A percentile compares a stretch with the other conserved stretches of the same genome.
phyloP scores from a whole-genome alignment of 2,888 invertebrate genomes.

The Doris montereyensis region DNA sequence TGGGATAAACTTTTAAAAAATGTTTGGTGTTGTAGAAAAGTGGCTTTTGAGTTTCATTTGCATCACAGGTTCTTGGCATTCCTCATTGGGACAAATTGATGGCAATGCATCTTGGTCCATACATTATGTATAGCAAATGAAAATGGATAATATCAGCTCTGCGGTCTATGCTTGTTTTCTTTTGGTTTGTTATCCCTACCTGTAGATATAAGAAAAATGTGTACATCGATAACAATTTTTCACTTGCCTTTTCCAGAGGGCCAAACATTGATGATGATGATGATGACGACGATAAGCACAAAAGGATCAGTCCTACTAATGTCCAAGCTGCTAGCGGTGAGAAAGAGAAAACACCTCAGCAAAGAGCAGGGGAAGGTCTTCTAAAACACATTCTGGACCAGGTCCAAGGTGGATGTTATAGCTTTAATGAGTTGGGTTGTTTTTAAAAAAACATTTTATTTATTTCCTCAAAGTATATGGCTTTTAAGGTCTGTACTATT shows the following conservation, averaged over 20 bases:
- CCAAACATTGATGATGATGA: conserved; percentile 65
- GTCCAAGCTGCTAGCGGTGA: conserved; percentile 37
- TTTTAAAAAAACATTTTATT: neutral
- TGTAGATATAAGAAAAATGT: too few relatives aligned
- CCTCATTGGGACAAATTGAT: too few relatives aligned
- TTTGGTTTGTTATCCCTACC: too few relatives aligned
- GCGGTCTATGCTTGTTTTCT: too few relatives aligned
- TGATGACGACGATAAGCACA: conserved; percentile 47
- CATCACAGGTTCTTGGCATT: too few relatives aligned
- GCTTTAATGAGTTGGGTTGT: conserved; percentile 62
- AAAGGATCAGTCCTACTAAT: neutral
- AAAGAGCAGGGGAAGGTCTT: conserved; percentile 65
- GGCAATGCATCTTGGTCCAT: too few relatives aligned
- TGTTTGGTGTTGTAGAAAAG: too few relatives aligned
- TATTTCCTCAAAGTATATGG: neutral
- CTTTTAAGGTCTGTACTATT: neutral
- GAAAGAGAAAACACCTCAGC: conserved; percentile 68
- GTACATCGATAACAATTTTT: too few relatives aligned
- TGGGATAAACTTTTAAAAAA: too few relatives aligned
- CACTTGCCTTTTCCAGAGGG: conserved; percentile 55
- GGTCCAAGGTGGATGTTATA: conserved; percentile 71
- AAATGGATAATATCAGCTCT: too few relatives aligned
- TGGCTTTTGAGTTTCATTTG: too few relatives aligned
- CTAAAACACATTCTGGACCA: conserved; percentile 67
- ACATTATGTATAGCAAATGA: too few relatives aligned